Base-by-base conservation (phyloP, 2,797 vertebrate genomes). In the Hirundo rustica region DNA sequence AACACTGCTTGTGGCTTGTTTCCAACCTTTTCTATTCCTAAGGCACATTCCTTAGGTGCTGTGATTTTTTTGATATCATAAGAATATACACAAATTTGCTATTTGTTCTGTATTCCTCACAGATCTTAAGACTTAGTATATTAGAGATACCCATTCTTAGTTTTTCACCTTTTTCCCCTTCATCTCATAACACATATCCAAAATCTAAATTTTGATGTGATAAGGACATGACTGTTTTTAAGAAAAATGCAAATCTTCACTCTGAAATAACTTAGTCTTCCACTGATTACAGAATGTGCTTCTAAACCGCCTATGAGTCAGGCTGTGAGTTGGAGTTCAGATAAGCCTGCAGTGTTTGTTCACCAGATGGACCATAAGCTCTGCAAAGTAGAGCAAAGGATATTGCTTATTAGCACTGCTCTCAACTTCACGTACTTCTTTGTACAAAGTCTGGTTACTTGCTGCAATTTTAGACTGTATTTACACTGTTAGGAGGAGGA, bases 251-350 rank as follows among this genome's bases (percentile, higher is more conserved):
- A 95, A 95, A 96, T 97, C 83, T 96, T 96, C 89, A 91, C 87
- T 96, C 96, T 97, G 95, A 95, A 96, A 95, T 91, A 95, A 91
- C 81, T 88, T 58, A 74, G 80, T 95, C 95, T 96, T 97, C 97
- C 97, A 89, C 87, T 95, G 95, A 88, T 94, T 93, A 94, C 96
- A 96, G 94, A 95, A 91, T 93, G 61, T 94, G 94, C 95, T 96
- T 96, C 91, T 86, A 44, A 96, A 78, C 62, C 0, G 36, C 81
- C 86, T 88, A 12, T 94, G 92, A 96, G 77, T 94, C 94, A 95
- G 92, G 57, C 82, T 47, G 94, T 96, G 95, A 97, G 96, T 89
- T 94, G 87, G 83, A 96, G 95, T 96, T 95, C 61, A 89, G 91
- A 85, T 88, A 96, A 91, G 87, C 95, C 78, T 82, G 75, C 75